Evolutionary conservation across 2,888 invertebrate genomes (phyloP).

Genomic region (Nephrotoma flavescens): DNA sequence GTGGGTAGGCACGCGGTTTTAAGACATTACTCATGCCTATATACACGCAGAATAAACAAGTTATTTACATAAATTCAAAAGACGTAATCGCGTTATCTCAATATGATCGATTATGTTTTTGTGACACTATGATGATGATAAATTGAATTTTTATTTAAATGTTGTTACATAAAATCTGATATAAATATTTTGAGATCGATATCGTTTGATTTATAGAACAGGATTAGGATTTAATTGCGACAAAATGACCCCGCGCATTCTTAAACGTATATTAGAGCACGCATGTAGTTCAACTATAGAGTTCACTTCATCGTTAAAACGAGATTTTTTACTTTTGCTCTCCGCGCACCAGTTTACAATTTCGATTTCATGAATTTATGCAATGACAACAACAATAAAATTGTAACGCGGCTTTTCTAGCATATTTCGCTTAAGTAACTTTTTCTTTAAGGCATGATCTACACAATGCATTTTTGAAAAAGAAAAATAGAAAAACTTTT

Average conservation of each 20-base stretch:
- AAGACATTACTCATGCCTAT: neutral
- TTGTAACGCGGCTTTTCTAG: neutral
- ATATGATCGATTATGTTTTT: neutral
- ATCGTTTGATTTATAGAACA: neutral
- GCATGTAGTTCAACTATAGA: neutral
- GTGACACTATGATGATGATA: neutral
- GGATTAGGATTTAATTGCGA: neutral
- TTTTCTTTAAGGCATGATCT: neutral
- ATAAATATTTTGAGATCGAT: neutral
- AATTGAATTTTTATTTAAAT: neutral
- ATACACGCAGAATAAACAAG: neutral
- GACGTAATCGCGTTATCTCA: neutral
- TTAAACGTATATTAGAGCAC: neutral
- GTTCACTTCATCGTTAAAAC: neutral
- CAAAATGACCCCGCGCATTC: neutral
- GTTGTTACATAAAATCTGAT: neutral
- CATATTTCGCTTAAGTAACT: neutral
- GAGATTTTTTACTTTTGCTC: too few species aligned
- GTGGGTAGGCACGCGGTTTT: neutral
- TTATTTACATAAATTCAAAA: neutral
- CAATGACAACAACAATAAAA: neutral
- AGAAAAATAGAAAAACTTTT: neutral
- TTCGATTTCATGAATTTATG: neutral
- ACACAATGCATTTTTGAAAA: neutral
- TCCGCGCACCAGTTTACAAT: neutral